Evolutionary conservation across 2,797 vertebrate genomes (phyloP).

Genomic region (Trachops cirrhosus): DNA sequence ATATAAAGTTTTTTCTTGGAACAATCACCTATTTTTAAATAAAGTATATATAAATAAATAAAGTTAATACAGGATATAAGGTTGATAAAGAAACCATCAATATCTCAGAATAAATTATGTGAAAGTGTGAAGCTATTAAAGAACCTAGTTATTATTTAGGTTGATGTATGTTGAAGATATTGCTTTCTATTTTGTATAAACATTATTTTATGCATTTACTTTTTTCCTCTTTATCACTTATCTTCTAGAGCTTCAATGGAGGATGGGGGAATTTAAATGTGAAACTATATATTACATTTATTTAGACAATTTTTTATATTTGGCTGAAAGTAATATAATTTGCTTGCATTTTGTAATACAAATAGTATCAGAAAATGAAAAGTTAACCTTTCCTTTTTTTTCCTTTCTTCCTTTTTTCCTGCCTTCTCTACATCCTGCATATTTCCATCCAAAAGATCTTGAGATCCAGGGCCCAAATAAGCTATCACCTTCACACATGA

Average conservation of each 20-base stretch:
- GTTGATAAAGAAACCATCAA: not conserved
- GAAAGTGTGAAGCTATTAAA: not conserved
- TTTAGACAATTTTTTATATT: not conserved
- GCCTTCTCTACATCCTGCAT: not conserved
- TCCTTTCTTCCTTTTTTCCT: no score
- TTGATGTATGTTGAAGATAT: not conserved
- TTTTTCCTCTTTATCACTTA: not conserved
- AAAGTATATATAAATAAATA: constrained; percentile 42
- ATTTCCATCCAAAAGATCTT: not conserved
- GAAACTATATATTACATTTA: not conserved
- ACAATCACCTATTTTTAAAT: constrained; percentile 72
- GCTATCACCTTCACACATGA: not conserved
- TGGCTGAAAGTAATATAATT: not conserved
- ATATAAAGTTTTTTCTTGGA: constrained; percentile 75
- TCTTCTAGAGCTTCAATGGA: not conserved
- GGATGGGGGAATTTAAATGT: not conserved
- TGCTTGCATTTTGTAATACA: not conserved
- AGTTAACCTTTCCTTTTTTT: not conserved
- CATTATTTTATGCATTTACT: not conserved
- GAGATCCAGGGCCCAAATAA: not conserved
- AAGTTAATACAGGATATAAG: not conserved
- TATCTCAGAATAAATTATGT: not conserved
- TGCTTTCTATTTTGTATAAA: not conserved
- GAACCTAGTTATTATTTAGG: not conserved
- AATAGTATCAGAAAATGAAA: not conserved